A percentile compares a stretch with the other conserved stretches of the same genome.
phyloP scores from a whole-genome alignment of 2,113 vertebrate species.

The Scartelaos histophorus region DNA sequence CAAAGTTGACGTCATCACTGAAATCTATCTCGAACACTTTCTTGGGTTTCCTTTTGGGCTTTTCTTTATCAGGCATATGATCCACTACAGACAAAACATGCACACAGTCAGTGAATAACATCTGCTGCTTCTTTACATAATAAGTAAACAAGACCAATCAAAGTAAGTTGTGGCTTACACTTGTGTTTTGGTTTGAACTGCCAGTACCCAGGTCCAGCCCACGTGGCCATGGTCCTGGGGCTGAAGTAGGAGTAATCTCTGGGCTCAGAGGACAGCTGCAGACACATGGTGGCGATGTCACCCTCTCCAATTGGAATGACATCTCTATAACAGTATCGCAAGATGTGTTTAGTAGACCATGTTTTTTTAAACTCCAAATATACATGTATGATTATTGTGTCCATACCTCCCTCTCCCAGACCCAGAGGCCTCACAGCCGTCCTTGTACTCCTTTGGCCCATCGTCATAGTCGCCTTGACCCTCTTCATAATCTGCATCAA shows the following conservation, averaged over 20 bases:
- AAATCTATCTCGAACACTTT: conserved; percentile 86
- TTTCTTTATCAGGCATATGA: conserved; percentile 78
- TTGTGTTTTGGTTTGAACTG: conserved; percentile 86
- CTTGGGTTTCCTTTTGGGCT: conserved; percentile 76
- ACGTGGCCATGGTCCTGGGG: conserved; percentile 88
- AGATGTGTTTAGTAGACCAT: neutral
- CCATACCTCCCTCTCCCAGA: conserved; percentile 67
- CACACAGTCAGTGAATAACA: neutral
- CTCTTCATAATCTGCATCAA: conserved; percentile 76
- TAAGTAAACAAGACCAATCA: neutral
- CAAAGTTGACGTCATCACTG: conserved; percentile 83
- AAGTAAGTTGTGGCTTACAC: conserved; percentile 70
- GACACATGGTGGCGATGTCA: conserved; percentile 85
- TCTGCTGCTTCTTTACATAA: neutral
- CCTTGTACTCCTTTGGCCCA: conserved; percentile 65
- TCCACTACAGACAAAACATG: conserved; percentile 64
- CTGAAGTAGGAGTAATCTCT: conserved; percentile 98
- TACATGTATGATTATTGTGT: neutral
- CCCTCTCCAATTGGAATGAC: conserved; percentile 76
- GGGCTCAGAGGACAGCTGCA: conserved; percentile 86
- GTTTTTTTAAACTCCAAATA: neutral
- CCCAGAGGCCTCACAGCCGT: conserved; percentile 60
- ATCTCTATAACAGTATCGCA: conserved; percentile 36
- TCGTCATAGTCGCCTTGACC: conserved; percentile 53
- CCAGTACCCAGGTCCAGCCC: conserved; percentile 97